Percentiles rank a stretch among this genome's conserved stretches.
Conservation (phyloP, 2,888 invertebrate species). For the Griposia aprilina region DNA sequence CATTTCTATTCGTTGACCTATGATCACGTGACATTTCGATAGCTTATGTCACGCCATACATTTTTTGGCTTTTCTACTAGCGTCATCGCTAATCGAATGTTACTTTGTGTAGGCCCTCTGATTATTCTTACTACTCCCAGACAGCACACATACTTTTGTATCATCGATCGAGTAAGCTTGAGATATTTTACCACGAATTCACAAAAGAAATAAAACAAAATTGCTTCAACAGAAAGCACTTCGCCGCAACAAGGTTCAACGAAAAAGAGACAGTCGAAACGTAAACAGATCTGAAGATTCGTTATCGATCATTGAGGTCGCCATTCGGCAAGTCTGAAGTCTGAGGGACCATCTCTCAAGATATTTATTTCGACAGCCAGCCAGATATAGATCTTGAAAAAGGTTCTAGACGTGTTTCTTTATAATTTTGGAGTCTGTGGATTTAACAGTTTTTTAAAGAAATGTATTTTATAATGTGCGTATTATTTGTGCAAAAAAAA, state of each 20-base stretch:
- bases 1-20: no score
- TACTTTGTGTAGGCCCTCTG: no score
- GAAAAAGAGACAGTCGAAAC: slow-evolving; percentile 1
- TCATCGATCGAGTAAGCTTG: not conserved
- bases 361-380: slow-evolving; percentile 19
- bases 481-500: not conserved
- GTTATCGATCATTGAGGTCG: slow-evolving; percentile 25
- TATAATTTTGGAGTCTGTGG: not conserved
- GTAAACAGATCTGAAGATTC: slow-evolving; percentile 20
- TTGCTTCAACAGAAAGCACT: not conserved
- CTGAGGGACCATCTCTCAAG: slow-evolving; percentile 22
- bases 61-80: no score
- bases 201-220: not conserved
- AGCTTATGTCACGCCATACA: no score
- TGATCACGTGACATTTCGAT: no score
- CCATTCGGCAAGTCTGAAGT: slow-evolving; percentile 22
- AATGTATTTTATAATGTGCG: not conserved
- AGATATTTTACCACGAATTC: not conserved
- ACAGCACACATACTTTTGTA: not conserved
- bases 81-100: no score
- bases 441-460: not conserved
- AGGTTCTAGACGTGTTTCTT: not conserved
- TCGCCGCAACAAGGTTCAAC: not conserved
- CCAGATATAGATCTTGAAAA: slow-evolving; percentile 23
- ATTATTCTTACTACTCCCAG: no score